Conservation (phyloP, 2,888 invertebrate species). For the Agriopis aurantiaria region DNA sequence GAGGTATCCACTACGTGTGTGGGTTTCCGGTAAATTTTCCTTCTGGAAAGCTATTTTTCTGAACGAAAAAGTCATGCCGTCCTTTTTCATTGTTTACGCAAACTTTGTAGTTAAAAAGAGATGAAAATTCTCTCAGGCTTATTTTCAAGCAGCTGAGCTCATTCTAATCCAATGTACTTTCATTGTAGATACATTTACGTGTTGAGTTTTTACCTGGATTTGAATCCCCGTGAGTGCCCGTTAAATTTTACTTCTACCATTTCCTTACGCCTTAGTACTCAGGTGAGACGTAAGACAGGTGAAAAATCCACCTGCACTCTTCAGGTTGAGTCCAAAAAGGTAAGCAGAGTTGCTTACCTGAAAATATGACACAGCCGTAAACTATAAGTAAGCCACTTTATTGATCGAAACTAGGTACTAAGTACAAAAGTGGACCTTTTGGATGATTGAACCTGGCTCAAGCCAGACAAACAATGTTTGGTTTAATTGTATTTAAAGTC, state of each 20-base stretch:
- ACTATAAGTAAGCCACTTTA: neutral
- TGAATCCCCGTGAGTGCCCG: constrained; percentile 60
- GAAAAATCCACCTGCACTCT: constrained; percentile 71
- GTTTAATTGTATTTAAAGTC: no score
- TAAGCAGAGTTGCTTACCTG: neutral
- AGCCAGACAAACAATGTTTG: no score
- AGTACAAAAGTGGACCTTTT: no score
- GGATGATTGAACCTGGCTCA: no score
- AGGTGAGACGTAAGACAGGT: constrained; percentile 82
- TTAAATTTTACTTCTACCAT: constrained; percentile 56
- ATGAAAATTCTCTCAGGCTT: constrained; percentile 1
- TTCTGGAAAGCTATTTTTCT: neutral
- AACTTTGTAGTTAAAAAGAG: constrained; percentile 4
- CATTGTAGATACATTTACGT: neutral
- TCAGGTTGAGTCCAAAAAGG: constrained; percentile 34
- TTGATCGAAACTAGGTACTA: no score
- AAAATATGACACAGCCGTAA: neutral
- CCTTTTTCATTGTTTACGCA: neutral
- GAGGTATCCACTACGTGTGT: constrained; percentile 13
- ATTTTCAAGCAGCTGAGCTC: constrained; percentile 1
- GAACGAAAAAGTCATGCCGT: neutral
- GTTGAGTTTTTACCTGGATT: constrained; percentile 64
- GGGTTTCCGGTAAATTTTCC: neutral
- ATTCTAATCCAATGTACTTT: neutral
- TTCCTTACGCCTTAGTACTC: constrained; percentile 72